Evolutionary conservation across 2,113 vertebrate species (phyloP), one percentile per base, ranked within the genome.

Genomic region (Chaetura pelagica): DNA sequence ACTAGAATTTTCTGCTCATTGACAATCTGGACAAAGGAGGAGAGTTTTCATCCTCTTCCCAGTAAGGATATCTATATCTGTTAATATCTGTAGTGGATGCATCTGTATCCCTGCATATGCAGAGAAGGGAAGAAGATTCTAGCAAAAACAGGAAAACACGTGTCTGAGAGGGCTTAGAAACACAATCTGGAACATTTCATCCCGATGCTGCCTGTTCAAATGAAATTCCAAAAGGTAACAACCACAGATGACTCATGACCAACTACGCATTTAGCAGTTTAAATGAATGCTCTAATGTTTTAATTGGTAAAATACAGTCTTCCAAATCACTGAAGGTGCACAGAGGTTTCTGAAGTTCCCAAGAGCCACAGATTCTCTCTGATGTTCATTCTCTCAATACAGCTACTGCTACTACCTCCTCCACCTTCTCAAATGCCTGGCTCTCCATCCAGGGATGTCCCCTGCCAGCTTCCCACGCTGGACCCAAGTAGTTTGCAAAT

Each of bases 401-500:
- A 81, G 48, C 51, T 81, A 66, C 46, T 88, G 83, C 68, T 92
- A 76, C 72, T 9, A 2, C 27, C 55, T 90, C 69, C 52, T 87
- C 64, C 1, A 5, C 84, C 57, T 95, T 77, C 69, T 69, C 67
- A 76, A 2, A 3, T 17, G 71, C 79, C 54, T 74, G 59, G n/a
- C 63, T 76, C 78, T 88, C 55, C 59, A 59, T 35, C 27, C 46
- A 77, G 68, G 79, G 75, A 80, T 59, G 63, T 69, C 55, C 58
- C 79, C 63, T 58, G 48, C 55, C 3, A 3, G 38, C 59, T 80
- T 93, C 86, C 88, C 86, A 95, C 10, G 1, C 46, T 59, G 38
- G n/a, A 71, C 72, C 64, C 86, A 92, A 88, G 90, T 21, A 84
- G 68, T 67, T 77, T 84, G 78, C 83, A 94, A 90, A 89, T 90